phyloP scores from a whole-genome alignment of 2,888 invertebrate genomes.

The Agonopterix subpropinquella region DNA sequence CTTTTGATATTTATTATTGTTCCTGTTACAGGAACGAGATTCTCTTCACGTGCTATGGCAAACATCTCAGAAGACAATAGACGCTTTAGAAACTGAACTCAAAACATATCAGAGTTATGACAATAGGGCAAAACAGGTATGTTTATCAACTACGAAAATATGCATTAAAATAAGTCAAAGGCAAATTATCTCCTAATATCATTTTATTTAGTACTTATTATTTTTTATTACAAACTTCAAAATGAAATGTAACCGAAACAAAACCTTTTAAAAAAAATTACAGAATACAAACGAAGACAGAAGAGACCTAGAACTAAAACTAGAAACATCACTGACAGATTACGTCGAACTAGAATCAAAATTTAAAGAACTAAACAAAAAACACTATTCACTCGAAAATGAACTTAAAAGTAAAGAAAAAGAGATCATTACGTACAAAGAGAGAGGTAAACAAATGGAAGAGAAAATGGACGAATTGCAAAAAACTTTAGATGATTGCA shows the following conservation, averaged over 20 bases:
- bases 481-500: conserved; percentile 43
- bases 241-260: too few relatives aligned
- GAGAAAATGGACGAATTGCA: conserved; percentile 33
- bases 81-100: conserved; percentile 80
- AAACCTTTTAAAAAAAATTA: too few relatives aligned
- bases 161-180: too few relatives aligned
- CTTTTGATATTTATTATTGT: background rate
- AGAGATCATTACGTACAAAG: conserved; percentile 61
- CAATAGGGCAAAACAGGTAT: conserved; percentile 41
- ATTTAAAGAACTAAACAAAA: conserved; percentile 40
- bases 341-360: conserved; percentile 67
- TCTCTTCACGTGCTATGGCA: conserved; percentile 80
- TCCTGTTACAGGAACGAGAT: conserved; percentile 76
- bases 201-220: too few relatives aligned
- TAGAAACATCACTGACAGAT: conserved; percentile 67
- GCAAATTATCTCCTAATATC: too few relatives aligned
- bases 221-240: too few relatives aligned
- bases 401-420: conserved; percentile 52
- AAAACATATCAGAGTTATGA: conserved; percentile 68
- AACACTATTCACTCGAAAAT: conserved; percentile 31
- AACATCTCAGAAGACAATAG: conserved; percentile 79
- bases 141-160: background rate
- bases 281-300: conserved; percentile 63
- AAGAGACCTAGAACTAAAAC: conserved; percentile 73
- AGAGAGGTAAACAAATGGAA: conserved; percentile 46